A percentile compares a stretch with the other conserved stretches of the same genome.
phyloP scores from a whole-genome alignment of 2,797 vertebrate genomes.

The Sebastes kiyomatsui region DNA sequence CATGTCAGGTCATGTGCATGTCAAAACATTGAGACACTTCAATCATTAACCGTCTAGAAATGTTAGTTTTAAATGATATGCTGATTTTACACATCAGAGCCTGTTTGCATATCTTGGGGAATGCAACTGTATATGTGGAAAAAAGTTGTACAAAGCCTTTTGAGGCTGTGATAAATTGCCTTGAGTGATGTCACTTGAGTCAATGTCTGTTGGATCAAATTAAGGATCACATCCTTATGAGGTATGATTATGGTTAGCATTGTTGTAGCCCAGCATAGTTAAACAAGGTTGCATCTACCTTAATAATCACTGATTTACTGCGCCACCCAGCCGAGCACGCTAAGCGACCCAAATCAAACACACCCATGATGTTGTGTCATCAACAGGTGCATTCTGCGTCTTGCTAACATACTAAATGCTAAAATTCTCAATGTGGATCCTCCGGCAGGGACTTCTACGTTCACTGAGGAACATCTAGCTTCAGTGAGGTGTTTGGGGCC shows the following conservation, averaged over 20 bases:
- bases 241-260: not conserved
- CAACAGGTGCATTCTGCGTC: not conserved
- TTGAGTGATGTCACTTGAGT: not conserved
- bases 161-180: not conserved
- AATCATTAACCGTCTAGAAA: too few species aligned
- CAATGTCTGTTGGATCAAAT: too few species aligned
- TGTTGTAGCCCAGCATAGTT: not conserved
- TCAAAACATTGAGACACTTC: too few species aligned
- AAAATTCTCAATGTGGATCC: not conserved
- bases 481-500: not conserved
- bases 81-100: not conserved
- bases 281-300: not conserved
- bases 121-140: too few species aligned
- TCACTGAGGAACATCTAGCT: not conserved
- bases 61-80: too few species aligned
- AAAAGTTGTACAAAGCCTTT: not conserved
- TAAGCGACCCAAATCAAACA: not conserved
- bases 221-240: not conserved
- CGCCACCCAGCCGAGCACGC: not conserved
- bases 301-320: not conserved
- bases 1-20: too few species aligned
- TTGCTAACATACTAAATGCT: too few species aligned
- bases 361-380: not conserved
- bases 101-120: too few species aligned
- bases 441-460: not conserved